Conservation (phyloP, 2,888 invertebrate species). For the Girardia tigrina region DNA sequence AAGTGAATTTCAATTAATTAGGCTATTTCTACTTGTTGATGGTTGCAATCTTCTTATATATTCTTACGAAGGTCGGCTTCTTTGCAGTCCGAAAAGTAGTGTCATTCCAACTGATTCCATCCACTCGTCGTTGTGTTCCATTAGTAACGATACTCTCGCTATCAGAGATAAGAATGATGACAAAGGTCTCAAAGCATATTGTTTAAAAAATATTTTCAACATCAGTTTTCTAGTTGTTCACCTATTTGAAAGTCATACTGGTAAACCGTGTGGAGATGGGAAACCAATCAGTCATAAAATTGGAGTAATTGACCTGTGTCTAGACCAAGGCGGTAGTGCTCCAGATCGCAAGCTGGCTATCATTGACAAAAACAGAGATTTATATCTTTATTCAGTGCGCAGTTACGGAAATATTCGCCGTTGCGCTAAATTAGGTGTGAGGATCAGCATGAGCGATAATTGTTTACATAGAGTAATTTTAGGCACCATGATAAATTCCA, state of each 20-base stretch:
- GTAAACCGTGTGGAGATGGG: constrained; percentile 63
- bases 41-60: constrained; percentile 69
- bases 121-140: constrained; percentile 62
- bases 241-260: constrained; percentile 67
- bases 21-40: constrained; percentile 77
- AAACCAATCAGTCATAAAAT: constrained; percentile 64
- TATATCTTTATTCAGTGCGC: constrained; percentile 62
- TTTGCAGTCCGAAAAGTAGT: constrained; percentile 41
- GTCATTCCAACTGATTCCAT: constrained; percentile 70
- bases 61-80: constrained; percentile 71
- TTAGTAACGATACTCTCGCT: constrained; percentile 73
- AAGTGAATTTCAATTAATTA: constrained; percentile 47
- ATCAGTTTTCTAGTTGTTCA: constrained; percentile 66
- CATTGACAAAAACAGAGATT: constrained; percentile 72
- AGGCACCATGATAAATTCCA: constrained; percentile 59
- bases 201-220: too few species aligned
- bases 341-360: constrained; percentile 70
- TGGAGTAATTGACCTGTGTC: constrained; percentile 65
- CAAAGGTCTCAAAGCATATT: constrained; percentile 63
- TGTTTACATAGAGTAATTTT: too few species aligned
- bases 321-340: constrained; percentile 69
- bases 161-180: constrained; percentile 70
- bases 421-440: constrained; percentile 62
- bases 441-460: too few species aligned
- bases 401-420: constrained; percentile 58